Percentiles rank a stretch among this genome's conserved stretches.
Conservation (phyloP, 2,888 invertebrate species). For the Phortica magna region DNA sequence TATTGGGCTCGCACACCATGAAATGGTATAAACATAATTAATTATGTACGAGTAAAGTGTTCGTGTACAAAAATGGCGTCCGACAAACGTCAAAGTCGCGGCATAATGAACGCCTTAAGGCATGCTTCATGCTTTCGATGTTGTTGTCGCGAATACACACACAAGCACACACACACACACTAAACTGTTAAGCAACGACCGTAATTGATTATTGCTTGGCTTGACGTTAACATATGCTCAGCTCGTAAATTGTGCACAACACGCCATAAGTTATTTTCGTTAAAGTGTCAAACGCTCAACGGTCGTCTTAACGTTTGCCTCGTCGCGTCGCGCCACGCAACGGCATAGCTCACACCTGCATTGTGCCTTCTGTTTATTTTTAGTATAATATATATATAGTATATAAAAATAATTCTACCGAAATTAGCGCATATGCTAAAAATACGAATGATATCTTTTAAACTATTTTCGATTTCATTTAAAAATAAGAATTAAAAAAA, state of each 20-base stretch:
- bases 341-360: neutral
- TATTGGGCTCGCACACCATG: slow-evolving; percentile 40
- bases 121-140: neutral
- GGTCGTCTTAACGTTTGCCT: neutral
- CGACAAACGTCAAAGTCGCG: neutral
- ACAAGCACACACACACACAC: neutral
- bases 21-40: slow-evolving; percentile 40
- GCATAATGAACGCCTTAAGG: slow-evolving; percentile 16
- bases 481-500: neutral
- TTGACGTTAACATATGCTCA: slow-evolving; percentile 24
- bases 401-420: neutral
- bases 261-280: slow-evolving; percentile 23
- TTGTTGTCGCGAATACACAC: neutral
- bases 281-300: slow-evolving; percentile 11
- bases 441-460: neutral
- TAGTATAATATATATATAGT: too few relatives aligned
- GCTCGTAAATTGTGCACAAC: slow-evolving; percentile 21
- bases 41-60: slow-evolving; percentile 26
- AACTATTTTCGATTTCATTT: neutral
- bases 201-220: slow-evolving; percentile 28
- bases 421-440: slow-evolving; percentile 10
- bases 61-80: slow-evolving; percentile 1
- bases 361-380: neutral
- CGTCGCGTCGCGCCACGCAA: neutral
- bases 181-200: slow-evolving; percentile 5